Conservation (phyloP, 2,888 invertebrate species). For the Petrophora chlorosata region DNA sequence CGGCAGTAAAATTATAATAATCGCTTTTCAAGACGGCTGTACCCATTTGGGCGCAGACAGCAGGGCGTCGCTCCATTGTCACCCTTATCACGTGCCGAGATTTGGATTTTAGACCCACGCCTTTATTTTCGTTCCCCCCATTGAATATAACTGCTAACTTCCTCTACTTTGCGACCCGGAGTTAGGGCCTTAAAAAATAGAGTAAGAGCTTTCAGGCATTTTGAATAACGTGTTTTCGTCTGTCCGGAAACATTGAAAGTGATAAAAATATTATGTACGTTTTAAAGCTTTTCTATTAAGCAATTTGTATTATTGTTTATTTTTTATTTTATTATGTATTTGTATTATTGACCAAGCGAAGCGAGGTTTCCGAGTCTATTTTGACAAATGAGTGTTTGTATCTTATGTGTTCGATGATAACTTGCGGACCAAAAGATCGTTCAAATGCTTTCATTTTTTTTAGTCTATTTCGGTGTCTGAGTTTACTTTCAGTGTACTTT, state of each 20-base stretch:
- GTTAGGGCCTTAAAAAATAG: conserved; percentile 31
- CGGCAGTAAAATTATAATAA: conserved; percentile 28
- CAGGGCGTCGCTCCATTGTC: conserved; percentile 57
- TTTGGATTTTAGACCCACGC: conserved; percentile 41
- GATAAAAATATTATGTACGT: too few relatives aligned
- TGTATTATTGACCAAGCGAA: too few relatives aligned
- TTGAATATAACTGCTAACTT: conserved; percentile 52
- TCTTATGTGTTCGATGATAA: too few relatives aligned
- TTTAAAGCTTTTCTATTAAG: too few relatives aligned
- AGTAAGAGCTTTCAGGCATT: not conserved
- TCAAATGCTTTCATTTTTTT: too few relatives aligned
- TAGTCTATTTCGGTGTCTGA: not conserved
- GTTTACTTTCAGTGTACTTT: not conserved
- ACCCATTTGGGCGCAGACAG: conserved; percentile 44
- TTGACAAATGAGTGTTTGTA: too few relatives aligned
- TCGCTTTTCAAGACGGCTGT: conserved; percentile 25
- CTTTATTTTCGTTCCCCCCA: conserved; percentile 51
- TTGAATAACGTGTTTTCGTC: not conserved
- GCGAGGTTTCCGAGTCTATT: too few relatives aligned
- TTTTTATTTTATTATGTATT: too few relatives aligned
- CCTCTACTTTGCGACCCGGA: conserved; percentile 41
- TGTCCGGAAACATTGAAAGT: too few relatives aligned
- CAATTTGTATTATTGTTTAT: too few relatives aligned
- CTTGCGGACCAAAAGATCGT: too few relatives aligned
- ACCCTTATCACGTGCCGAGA: conserved; percentile 58